Evolutionary conservation across 2,113 vertebrate species (phyloP), one percentile per base, ranked within the genome.

Genomic region (Bubalus kerabau): DNA sequence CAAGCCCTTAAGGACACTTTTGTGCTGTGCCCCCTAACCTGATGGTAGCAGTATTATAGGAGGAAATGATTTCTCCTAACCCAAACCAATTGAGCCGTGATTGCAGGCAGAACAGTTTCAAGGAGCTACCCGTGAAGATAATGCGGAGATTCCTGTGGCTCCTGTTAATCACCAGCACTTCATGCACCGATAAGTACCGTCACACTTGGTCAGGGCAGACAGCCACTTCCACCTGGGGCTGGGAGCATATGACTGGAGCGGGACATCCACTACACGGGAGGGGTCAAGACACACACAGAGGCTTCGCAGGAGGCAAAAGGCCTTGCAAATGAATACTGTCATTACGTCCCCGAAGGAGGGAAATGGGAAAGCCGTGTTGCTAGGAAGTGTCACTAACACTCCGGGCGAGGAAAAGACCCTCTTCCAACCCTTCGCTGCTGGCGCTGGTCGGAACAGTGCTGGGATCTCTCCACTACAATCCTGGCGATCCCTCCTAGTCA

Each of bases 111-210:
- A 50, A 71, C 52, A 7, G 87, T 95, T 90, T 93, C 59, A 50
- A 96, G 94, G 57, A 94, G 95, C 59, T 43, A 81, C 60, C 80
- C 2, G 0, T 48, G 78, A 54, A 13, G 91, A 48, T 94, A 87
- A 43, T 24, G 1, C 64, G 87, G 54, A 85, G 91, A 74, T 71
- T 59, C 96, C 88, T 36, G 74, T 5, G 0, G 88, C 48, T 76
- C 64, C 16, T 46, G 97, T 86, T 96, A 95, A 93, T 84, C 88
- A 87, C 93, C 91, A n/a, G 57, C 59, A 60, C 88, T n/a, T 59
- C 88, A 62, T 0, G 4, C 60, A 80, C 21, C 2, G 59, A 71
- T 82, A 83, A 96, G 88, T 6, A 21, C 67, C 82, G 54, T 90
- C 81, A 64, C 54, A 91, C 80, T 43, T 83, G n/a, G 95, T 89